Evolutionary conservation across 2,888 invertebrate species (phyloP).

Genomic region (Penaeus monodon): DNA sequence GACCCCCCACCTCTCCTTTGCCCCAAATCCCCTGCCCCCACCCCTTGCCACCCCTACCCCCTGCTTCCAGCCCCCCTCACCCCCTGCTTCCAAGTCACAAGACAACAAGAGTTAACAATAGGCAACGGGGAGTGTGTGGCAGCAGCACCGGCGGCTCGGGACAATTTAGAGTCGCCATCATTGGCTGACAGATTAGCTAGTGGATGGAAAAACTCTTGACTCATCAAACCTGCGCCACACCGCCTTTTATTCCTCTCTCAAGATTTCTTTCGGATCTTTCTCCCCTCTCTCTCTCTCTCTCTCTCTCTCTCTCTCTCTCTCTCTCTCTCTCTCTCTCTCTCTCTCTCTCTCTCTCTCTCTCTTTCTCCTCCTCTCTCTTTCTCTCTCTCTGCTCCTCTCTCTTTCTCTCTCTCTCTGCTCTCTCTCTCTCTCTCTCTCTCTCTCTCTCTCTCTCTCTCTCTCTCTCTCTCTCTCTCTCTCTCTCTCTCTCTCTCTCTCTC

Average conservation of each 20-base stretch:
- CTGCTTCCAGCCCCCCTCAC: background rate
- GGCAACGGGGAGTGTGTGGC: constrained; percentile 23
- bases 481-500: background rate
- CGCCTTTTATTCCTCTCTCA: background rate
- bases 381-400: constrained; percentile 1
- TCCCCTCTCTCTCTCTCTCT: background rate
- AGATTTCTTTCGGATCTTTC: background rate
- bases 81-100: background rate
- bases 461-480: background rate
- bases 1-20: no score
- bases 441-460: background rate
- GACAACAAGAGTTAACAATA: constrained; percentile 20
- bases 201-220: constrained; percentile 30
- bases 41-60: no score
- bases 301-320: background rate
- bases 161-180: constrained; percentile 32
- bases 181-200: constrained; percentile 43
- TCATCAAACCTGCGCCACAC: constrained; percentile 18
- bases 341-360: constrained; percentile 10
- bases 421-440: background rate
- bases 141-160: background rate
- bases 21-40: no score
- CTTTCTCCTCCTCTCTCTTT: background rate
- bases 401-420: background rate
- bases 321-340: background rate